Conservation (phyloP, 1,140 invertebrate species). For the Propsilocerus akamusi region DNA sequence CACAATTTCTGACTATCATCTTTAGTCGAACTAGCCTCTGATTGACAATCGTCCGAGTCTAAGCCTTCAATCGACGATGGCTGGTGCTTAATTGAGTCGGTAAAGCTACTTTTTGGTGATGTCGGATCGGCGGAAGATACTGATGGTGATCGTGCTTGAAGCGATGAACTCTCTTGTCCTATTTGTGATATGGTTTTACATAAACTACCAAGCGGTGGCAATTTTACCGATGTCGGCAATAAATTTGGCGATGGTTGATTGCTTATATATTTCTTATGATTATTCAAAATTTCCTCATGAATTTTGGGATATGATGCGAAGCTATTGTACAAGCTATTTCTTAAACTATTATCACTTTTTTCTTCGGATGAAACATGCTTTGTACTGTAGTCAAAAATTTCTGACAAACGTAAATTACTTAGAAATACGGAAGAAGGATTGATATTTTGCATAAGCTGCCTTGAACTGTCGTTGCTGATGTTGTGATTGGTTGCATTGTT, state of each 20-base stretch:
- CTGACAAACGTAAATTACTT: neutral
- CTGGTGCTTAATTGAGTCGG: slow-evolving; percentile 18
- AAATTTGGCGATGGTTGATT: slow-evolving; percentile 7
- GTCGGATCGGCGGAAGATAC: slow-evolving; percentile 17
- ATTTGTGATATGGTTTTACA: slow-evolving; percentile 41
- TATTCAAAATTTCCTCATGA: slow-evolving; percentile 21
- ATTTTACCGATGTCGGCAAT: slow-evolving; percentile 4
- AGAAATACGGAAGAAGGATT: slow-evolving; percentile 1
- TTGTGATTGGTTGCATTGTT: neutral
- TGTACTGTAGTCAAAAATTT: slow-evolving; percentile 1
- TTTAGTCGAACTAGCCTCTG: slow-evolving; percentile 22
- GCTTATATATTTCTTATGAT: slow-evolving; percentile 13
- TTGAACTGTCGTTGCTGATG: neutral
- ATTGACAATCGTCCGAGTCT: slow-evolving; percentile 19
- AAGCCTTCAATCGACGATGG: slow-evolving; percentile 23
- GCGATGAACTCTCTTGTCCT: slow-evolving; percentile 21
- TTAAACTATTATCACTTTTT: slow-evolving; percentile 3
- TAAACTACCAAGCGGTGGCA: slow-evolving; percentile 31
- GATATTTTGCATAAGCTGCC: neutral
- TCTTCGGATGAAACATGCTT: neutral
- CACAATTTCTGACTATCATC: slow-evolving; percentile 35
- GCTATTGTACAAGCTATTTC: neutral
- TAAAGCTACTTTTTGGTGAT: slow-evolving; percentile 18
- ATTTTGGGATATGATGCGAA: slow-evolving; percentile 21
- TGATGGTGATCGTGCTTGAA: slow-evolving; percentile 6